Evolutionary conservation across 1,140 invertebrate genomes (phyloP), one percentile per base, ranked within the genome.

Genomic region (Macrosteles quadrilineatus): DNA sequence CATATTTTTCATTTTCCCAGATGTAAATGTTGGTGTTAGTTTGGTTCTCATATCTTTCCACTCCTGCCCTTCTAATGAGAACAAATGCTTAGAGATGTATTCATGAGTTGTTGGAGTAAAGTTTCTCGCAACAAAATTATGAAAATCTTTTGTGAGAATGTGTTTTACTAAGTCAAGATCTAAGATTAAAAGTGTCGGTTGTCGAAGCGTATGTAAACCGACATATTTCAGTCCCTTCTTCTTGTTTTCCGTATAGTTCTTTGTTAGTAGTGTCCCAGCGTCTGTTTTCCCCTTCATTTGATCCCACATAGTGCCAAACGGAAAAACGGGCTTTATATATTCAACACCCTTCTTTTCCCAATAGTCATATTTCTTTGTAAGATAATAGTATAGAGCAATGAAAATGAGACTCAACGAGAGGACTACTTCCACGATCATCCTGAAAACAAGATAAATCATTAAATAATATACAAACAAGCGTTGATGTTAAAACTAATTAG

Each of bases 11-110:
- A 89, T 81, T 77, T 88, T 89, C 6, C 83, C 83, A 0, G 84
- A 84, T 30, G 84, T 88, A 72, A 89, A 89, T 0, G 84, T 84
- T 6, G 86, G 85, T 40, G 85, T 85, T 30, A 88, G 79, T 69
- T 87, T 84, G 11, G 81, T 79, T 50, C 87, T 78, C 25, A 88
- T 78, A 50, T 83, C 76, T 59, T 83, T 83, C 88, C 87, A 90
- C 25, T 81, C 78, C 12, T 82, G 80, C 12, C 83, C 85, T 71
- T 81, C 80, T 57, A 83, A 74, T 36, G 81, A 79, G 29, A 85
- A 81, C 17, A 85, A 73, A 75, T 85, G 82, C 29, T 78, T 80
- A 6, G 78, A 77, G 6, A 86, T 53, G n/a, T 84, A 78, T 71
- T 86, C 84, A 68, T 84, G 78, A 1, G 80, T 75, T 9, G 80